A percentile compares a stretch with the other conserved stretches of the same genome.
Evolutionary conservation across 1,140 invertebrate genomes (phyloP).

Genomic region (Adelges cooleyi): DNA sequence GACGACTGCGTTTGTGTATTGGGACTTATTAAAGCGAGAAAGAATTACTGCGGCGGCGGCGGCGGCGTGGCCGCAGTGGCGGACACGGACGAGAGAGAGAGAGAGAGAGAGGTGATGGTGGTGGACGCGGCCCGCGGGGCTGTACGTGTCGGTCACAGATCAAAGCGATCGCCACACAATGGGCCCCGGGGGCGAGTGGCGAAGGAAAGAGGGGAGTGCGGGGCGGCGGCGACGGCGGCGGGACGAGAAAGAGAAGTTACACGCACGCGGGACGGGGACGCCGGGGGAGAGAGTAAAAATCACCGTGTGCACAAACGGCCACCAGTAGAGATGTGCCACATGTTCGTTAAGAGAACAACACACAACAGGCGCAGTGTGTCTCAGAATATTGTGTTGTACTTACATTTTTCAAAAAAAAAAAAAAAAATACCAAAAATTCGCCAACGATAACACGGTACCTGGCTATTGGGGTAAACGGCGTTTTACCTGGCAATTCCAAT

Average conservation of each 20-base stretch:
- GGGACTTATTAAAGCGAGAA: slow-evolving; percentile 26
- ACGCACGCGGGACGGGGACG: background rate
- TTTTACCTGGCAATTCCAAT: too few species aligned
- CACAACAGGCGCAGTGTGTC: background rate
- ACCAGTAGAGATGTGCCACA: slow-evolving; percentile 1
- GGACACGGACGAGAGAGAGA: too few species aligned
- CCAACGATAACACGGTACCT: too few species aligned
- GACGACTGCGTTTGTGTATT: slow-evolving; percentile 16
- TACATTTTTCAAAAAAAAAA: background rate
- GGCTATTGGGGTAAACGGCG: too few species aligned
- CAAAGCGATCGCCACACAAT: slow-evolving; percentile 27
- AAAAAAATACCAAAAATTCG: background rate
- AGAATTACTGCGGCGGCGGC: background rate
- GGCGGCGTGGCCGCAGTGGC: background rate
- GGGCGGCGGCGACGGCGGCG: background rate
- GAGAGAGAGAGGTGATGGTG: background rate
- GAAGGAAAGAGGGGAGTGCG: background rate
- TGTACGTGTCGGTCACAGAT: slow-evolving; percentile 26
- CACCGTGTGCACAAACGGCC: slow-evolving; percentile 8
- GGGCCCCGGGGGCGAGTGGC: background rate
- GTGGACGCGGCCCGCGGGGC: background rate
- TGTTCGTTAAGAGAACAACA: slow-evolving; percentile 12
- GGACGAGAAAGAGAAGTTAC: too few species aligned
- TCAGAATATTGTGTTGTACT: slow-evolving; percentile 10
- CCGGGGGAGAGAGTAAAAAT: background rate